phyloP scores from a whole-genome alignment of 2,888 invertebrate genomes.

The Conistra vaccinii region DNA sequence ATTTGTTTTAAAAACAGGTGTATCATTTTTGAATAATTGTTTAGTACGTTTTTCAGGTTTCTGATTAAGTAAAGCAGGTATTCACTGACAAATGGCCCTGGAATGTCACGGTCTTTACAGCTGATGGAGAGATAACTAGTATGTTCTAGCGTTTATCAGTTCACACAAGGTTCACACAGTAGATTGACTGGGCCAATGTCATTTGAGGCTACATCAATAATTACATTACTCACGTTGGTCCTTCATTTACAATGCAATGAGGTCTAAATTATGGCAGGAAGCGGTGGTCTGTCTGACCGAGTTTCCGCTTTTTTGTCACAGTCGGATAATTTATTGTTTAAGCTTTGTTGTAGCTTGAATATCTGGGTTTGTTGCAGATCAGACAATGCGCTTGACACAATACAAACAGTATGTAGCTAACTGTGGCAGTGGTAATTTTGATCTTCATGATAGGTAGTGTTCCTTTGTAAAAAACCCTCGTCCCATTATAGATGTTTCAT shows the following conservation, averaged over 20 bases:
- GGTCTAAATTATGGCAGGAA: constrained; percentile 44
- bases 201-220: constrained; percentile 36
- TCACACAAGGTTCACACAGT: constrained; percentile 36
- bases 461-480: not conserved
- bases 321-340: constrained; percentile 25
- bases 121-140: constrained; percentile 36
- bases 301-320: constrained; percentile 53
- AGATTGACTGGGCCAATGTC: constrained; percentile 37
- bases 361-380: constrained; percentile 4
- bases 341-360: constrained; percentile 21
- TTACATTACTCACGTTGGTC: constrained; percentile 44
- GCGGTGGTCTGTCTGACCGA: constrained; percentile 20
- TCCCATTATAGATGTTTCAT: not conserved
- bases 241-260: constrained; percentile 40
- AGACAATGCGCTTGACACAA: constrained; percentile 41
- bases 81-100: constrained; percentile 23
- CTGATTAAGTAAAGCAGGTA: not conserved
- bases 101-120: constrained; percentile 26
- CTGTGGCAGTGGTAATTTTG: not conserved
- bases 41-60: not conserved
- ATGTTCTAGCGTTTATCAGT: constrained; percentile 35
- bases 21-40: not conserved
- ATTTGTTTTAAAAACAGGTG: not conserved
- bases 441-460: not conserved
- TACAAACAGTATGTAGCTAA: not conserved